Evolutionary conservation across 2,888 invertebrate species (phyloP).

Genomic region (Pristionchus mayeri): DNA sequence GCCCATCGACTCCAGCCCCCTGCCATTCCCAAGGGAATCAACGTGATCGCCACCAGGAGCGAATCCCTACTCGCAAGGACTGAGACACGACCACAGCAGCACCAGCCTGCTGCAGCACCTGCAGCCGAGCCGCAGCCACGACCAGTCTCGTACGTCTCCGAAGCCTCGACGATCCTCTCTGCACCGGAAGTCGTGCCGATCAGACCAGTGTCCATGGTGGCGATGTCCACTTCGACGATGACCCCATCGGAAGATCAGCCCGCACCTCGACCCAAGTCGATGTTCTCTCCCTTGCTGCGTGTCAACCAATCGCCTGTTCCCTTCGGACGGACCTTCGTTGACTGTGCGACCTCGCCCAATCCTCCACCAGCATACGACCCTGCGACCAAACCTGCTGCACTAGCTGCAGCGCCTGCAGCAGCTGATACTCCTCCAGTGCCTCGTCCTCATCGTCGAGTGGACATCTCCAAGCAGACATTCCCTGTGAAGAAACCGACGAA

Average conservation of each 20-base stretch:
- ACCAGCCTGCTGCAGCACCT: not conserved
- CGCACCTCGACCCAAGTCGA: not conserved
- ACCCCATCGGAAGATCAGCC: too few relatives aligned
- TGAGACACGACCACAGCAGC: too few relatives aligned
- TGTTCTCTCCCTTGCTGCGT: not conserved
- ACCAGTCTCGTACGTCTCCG: conserved; percentile 36
- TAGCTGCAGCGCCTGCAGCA: not conserved
- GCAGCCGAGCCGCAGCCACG: not conserved
- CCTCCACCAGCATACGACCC: conserved; percentile 45
- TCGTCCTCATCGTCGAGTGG: not conserved
- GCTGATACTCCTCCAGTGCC: not conserved
- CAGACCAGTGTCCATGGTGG: conserved; percentile 3
- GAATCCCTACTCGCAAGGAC: not conserved
- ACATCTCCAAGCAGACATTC: conserved; percentile 40
- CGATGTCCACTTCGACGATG: not conserved
- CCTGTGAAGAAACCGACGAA: not conserved
- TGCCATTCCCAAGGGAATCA: conserved; percentile 39
- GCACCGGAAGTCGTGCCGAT: not conserved
- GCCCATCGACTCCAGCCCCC: conserved; percentile 25
- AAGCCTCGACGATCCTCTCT: conserved; percentile 39
- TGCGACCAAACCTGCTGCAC: not conserved
- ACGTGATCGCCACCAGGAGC: conserved; percentile 20
- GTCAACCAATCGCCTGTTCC: conserved; percentile 30
- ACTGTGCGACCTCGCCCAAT: conserved; percentile 43
- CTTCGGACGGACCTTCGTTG: not conserved